Evolutionary conservation across 2,888 invertebrate genomes (phyloP), one percentile per base, ranked within the genome.

Genomic region (Polia nebulosa): DNA sequence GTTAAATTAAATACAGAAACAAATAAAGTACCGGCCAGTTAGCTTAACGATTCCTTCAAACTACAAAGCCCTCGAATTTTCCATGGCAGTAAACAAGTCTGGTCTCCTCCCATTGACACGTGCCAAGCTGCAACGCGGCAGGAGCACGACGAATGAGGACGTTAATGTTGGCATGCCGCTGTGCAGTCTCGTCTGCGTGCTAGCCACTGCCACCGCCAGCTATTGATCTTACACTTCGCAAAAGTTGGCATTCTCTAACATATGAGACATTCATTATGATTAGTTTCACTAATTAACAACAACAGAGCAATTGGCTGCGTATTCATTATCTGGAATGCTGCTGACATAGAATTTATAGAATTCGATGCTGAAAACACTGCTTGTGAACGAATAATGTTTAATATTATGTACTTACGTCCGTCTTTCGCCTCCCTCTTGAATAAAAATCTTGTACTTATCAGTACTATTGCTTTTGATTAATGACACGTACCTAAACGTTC

Each of bases 121-220:
- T 55, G 64, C 52, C 57, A 47, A 59, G 51, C 4, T 15, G 15
- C 22, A 36, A 13, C 22, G 22, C 25, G 57, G n/a, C 56, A 32
- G 49, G 20, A 72, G 60, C 45, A 32, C 29, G 41, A 61, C 47
- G 41, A 77, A 61, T 64, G 64, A 39, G 47, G 36, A 27, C 27
- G 49, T 44, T 55, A 39, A 62, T 41, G 20, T 29, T 68, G 69
- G 61, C 69, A 62, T 47, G 34, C 52, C 36, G 20, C 41, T 57
- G 13, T 44, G 72, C 56, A 49, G 51, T 41, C 45, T 51, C 20
- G 62, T 44, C 17, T 62, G 52, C 47, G 32, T n/a, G 25, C 44
- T 20, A 7, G 22, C 32, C 15, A 22, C 29, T 29, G 20, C 25
- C 15, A n/a, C 11, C 13, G 20, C 25, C 17, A 70, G 29, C 36